These are phyloP conservation scores for Leptoclinus maculatus DNA, from an alignment of 2,797 vertebrate species.

Conservation along the genomic window DNA sequence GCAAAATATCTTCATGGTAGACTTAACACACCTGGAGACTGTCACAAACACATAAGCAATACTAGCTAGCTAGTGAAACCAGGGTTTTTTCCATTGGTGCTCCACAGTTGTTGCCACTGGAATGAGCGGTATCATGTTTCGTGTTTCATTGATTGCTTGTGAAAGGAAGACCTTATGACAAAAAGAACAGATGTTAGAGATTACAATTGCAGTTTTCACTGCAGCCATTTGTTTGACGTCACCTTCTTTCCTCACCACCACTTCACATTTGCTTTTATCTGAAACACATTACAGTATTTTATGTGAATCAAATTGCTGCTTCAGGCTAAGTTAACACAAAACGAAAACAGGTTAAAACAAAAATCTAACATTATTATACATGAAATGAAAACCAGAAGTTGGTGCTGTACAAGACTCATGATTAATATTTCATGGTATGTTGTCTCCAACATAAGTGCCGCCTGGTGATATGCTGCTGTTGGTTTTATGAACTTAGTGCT, in stretches of 20 bases:
- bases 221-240: neutral
- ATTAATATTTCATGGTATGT: neutral
- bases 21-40: neutral
- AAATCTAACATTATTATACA: neutral
- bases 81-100: neutral
- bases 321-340: neutral
- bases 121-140: neutral
- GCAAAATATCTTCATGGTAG: slow-evolving; percentile 15
- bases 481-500: neutral
- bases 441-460: neutral
- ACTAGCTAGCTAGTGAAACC: neutral
- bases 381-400: neutral
- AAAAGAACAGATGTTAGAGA: neutral
- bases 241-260: neutral
- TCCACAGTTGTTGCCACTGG: neutral
- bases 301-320: neutral
- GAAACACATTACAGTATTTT: neutral
- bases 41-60: too few relatives aligned
- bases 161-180: neutral
- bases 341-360: neutral
- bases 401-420: neutral
- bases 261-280: neutral
- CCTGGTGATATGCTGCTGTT: neutral
- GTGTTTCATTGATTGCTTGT: neutral
- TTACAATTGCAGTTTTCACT: neutral